phyloP scores from a whole-genome alignment of 1,140 invertebrate genomes.

The Holcopasites calliopsidis region DNA sequence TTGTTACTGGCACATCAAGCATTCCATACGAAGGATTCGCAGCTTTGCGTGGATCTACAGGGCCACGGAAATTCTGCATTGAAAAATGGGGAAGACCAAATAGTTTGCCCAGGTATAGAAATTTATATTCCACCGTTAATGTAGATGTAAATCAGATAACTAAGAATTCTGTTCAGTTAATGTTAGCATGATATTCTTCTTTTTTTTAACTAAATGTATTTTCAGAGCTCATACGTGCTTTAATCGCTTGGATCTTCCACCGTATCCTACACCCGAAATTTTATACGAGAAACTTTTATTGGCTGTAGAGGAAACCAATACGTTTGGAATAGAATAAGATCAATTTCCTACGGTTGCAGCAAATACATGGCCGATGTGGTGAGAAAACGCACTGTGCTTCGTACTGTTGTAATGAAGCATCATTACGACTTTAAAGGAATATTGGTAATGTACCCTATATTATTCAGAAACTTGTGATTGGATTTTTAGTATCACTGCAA shows the following conservation, averaged over 20 bases:
- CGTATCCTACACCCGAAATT: slow-evolving; percentile 95
- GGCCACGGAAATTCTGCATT: slow-evolving; percentile 97
- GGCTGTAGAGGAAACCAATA: slow-evolving; percentile 98
- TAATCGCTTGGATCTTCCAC: slow-evolving; percentile 97
- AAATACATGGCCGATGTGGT: not conserved
- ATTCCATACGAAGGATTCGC: slow-evolving; percentile 99
- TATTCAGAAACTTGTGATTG: not conserved
- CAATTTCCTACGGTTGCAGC: slow-evolving; percentile 23
- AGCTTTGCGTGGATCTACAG: slow-evolving; percentile 95
- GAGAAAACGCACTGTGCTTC: not conserved
- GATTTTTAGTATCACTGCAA: slow-evolving; percentile 35
- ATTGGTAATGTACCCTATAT: slow-evolving; percentile 22
- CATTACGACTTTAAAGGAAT: slow-evolving; percentile 4
- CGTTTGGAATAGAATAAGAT: slow-evolving; percentile 96
- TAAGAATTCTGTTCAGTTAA: slow-evolving; percentile 6
- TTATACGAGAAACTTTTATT: slow-evolving; percentile 96
- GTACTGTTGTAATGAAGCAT: slow-evolving; percentile 1
- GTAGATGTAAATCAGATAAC: not conserved
- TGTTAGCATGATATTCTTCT: not conserved
- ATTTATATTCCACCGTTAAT: not conserved
- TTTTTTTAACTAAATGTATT: slow-evolving; percentile 23
- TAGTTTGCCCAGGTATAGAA: slow-evolving; percentile 90
- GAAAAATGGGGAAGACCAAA: slow-evolving; percentile 98
- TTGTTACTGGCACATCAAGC: slow-evolving; percentile 98
- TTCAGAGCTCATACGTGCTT: slow-evolving; percentile 97